Evolutionary conservation across 2,113 vertebrate genomes (phyloP).

Genomic region (Collichthys lucidus): DNA sequence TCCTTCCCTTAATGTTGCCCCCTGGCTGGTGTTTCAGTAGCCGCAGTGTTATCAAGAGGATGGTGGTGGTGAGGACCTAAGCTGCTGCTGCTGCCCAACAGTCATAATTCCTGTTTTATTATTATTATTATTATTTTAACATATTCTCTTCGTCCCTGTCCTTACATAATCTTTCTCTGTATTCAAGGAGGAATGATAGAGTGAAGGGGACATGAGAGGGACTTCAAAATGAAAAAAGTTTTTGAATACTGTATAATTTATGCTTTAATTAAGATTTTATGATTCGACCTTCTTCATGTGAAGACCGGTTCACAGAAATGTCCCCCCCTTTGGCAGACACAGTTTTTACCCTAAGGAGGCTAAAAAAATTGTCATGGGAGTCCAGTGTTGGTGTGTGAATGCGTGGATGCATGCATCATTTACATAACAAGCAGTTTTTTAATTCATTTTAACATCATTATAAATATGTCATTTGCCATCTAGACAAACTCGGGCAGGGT

Average conservation of each 20-base stretch:
- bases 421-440: too few relatives aligned
- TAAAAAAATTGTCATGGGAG: too few relatives aligned
- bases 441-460: too few relatives aligned
- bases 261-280: neutral
- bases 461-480: too few relatives aligned
- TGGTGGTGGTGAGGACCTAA: neutral
- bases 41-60: conserved; percentile 8
- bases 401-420: too few relatives aligned
- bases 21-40: neutral
- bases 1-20: neutral
- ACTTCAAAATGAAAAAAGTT: neutral
- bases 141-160: conserved; percentile 14
- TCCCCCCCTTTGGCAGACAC: too few relatives aligned
- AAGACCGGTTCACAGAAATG: too few relatives aligned
- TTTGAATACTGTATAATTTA: conserved; percentile 4
- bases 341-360: too few relatives aligned
- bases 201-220: neutral
- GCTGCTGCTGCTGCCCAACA: conserved; percentile 2
- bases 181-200: conserved; percentile 7
- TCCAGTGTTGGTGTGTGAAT: too few relatives aligned
- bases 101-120: neutral
- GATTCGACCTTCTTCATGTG: too few relatives aligned
- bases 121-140: neutral
- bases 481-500: too few relatives aligned
- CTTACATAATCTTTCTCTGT: neutral